These are phyloP conservation scores for Ophion slaviceki DNA, from an alignment of 2,888 invertebrate genomes.

Conservation along the genomic window DNA sequence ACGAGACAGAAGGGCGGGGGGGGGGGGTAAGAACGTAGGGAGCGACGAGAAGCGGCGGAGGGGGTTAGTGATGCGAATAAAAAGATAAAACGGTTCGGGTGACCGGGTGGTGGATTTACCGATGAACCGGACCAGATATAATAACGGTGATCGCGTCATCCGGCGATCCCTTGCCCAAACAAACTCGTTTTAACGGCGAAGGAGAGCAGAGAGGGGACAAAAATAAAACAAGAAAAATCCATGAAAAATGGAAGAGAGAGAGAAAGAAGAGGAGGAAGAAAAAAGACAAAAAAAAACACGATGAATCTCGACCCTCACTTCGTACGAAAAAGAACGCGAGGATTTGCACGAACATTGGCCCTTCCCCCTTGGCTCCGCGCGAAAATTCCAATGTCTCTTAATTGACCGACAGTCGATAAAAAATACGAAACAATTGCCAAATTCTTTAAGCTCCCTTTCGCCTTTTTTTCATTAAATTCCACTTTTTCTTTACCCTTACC, in stretches of 20 bases:
- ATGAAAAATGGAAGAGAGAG: neutral
- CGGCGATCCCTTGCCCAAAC: conserved; percentile 31
- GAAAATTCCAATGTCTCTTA: neutral
- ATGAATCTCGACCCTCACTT: conserved; percentile 26
- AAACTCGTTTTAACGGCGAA: conserved; percentile 52
- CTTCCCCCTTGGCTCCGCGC: too few relatives aligned
- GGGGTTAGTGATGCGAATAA: neutral
- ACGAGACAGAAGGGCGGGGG: neutral
- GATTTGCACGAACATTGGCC: conserved; percentile 28
- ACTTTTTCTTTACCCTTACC: too few relatives aligned
- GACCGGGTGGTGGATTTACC: conserved; percentile 40
- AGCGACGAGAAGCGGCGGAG: neutral
- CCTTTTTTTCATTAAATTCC: too few relatives aligned
- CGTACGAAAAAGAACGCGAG: conserved; percentile 37
- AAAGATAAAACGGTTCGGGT: conserved; percentile 32
- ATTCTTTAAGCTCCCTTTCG: too few relatives aligned
- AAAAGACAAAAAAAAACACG: neutral
- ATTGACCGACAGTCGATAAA: neutral
- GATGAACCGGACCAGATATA: conserved; percentile 48
- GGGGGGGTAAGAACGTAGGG: neutral
- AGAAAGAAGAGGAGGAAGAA: neutral
- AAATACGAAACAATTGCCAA: neutral
- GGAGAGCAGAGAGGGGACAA: conserved; percentile 4
- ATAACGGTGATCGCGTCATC: conserved; percentile 51
- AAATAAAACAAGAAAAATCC: neutral